These are phyloP conservation scores for Telenomus remus DNA, from an alignment of 1,140 invertebrate species.

Conservation along the genomic window DNA sequence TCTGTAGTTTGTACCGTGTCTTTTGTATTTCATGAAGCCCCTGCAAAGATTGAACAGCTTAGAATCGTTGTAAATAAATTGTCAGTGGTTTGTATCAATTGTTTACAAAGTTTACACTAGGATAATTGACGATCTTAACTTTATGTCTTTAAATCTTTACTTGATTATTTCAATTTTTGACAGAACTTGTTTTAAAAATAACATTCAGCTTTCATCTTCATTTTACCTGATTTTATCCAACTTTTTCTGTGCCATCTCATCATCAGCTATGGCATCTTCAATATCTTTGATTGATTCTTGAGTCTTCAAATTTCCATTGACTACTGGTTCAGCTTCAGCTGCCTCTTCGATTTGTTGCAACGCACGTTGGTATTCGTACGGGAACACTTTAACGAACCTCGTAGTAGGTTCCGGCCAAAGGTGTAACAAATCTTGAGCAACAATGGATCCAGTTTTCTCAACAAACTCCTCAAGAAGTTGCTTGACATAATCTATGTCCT, in stretches of 20 bases:
- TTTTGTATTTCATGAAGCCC: constrained; percentile 97
- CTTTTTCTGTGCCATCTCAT: constrained; percentile 85
- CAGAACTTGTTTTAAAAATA: too few relatives aligned
- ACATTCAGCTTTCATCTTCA: too few relatives aligned
- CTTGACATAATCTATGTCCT: constrained; percentile 89
- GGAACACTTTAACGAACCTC: constrained; percentile 96
- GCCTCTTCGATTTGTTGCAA: constrained; percentile 84
- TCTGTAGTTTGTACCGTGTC: constrained; percentile 91
- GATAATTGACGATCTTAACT: too few relatives aligned
- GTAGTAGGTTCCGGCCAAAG: constrained; percentile 88
- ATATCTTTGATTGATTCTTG: constrained; percentile 85
- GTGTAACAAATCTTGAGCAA: constrained; percentile 87
- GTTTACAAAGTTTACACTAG: too few relatives aligned
- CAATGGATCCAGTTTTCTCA: constrained; percentile 90
- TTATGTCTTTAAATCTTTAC: too few relatives aligned
- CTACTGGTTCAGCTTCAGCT: constrained; percentile 62
- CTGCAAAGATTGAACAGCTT: constrained; percentile 67
- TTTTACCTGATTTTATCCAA: constrained; percentile 90
- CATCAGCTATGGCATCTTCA: constrained; percentile 88
- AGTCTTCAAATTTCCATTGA: constrained; percentile 65
- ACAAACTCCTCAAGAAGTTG: constrained; percentile 90
- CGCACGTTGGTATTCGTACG: constrained; percentile 96
- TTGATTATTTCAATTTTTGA: too few relatives aligned
- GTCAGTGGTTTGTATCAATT: too few relatives aligned
- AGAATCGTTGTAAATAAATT: too few relatives aligned